Percentiles rank a stretch among this genome's conserved stretches.
Evolutionary conservation across 2,888 invertebrate species (phyloP).

Genomic region (Chloromyia formosa): DNA sequence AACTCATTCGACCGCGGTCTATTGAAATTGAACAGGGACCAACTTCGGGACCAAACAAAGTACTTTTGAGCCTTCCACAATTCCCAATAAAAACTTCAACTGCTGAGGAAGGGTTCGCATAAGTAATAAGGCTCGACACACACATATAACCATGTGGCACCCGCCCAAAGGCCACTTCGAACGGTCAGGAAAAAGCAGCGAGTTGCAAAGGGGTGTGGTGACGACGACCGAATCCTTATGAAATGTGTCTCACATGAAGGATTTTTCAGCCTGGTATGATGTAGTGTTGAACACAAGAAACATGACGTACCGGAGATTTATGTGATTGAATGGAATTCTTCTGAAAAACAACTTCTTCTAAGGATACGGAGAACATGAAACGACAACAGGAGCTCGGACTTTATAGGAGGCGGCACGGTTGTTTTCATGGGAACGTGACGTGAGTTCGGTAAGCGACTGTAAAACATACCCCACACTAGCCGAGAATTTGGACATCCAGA

Average conservation of each 20-base stretch:
- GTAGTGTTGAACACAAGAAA: constrained; percentile 32
- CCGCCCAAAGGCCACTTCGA: too few relatives aligned
- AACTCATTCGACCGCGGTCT: not conserved
- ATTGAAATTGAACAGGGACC: constrained; percentile 1
- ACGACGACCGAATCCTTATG: too few relatives aligned
- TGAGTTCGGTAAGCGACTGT: not conserved
- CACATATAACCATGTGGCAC: too few relatives aligned
- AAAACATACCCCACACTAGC: not conserved
- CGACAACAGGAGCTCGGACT: not conserved
- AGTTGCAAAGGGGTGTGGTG: too few relatives aligned
- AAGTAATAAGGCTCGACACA: too few relatives aligned
- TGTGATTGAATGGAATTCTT: constrained; percentile 31
- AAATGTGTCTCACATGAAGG: too few relatives aligned
- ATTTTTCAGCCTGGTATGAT: not conserved
- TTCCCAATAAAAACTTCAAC: too few relatives aligned
- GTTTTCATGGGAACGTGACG: too few relatives aligned
- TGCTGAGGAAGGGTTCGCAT: too few relatives aligned
- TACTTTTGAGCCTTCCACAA: too few relatives aligned
- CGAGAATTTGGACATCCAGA: not conserved
- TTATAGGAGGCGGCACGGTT: too few relatives aligned
- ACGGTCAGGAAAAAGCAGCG: too few relatives aligned
- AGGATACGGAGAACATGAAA: not conserved
- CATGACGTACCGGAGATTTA: constrained; percentile 24
- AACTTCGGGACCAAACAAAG: not conserved
- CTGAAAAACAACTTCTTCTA: not conserved